Base-by-base conservation (phyloP, 1,140 invertebrate species). In the Glossosoma conforme region DNA sequence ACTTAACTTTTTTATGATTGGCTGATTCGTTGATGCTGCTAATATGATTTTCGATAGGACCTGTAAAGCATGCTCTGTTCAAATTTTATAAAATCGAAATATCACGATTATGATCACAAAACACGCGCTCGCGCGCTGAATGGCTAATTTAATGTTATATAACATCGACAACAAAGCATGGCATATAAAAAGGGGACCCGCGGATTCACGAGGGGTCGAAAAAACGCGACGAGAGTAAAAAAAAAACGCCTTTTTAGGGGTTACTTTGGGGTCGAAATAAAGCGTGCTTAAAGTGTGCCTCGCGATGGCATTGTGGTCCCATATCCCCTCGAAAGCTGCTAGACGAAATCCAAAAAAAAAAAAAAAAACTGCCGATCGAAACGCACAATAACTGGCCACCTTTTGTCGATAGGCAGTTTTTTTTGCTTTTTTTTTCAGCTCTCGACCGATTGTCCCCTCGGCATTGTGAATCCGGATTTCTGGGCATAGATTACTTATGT, bases 261-360 rank as follows among this genome's bases (percentile, higher is more conserved):
- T 53, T 58, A 54, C 51, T 58, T 58, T 58, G 45, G 52, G 56
- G 56, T 58, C 24, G 51, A 25, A 43, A 58, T 46, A 58, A 58
- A 58, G 56, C 51, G 56, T 58, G 56, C 51, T 50, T 42, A 43
- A 54, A 58, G 56, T 58, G 56, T 58, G 56, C 56, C 51, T 24
- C 44, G 21, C 17, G 40, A 15, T 17, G 14, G 32, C 35, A 48
- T 56, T 52, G 48, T 52, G n/a, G 20, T 33, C 40, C 30, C 24
- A 37, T 22, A 24, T 37, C 53, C 46, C 42, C 37, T 46, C 35
- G 46, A 50, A 56, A 56, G 54, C 47, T 51, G 54, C 43, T 37
- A 19, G 32, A 15, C 21, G 35, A 41, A 38, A 40, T 28, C 28
- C 19, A 15, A 20, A 25, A 45, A 52, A 44, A 52, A 52, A 49